A percentile compares a stretch with the other conserved stretches of the same genome.
These are phyloP conservation scores for Peromyscus nudipes DNA, from an alignment of 2,797 vertebrate genomes.

Conservation along the genomic window DNA sequence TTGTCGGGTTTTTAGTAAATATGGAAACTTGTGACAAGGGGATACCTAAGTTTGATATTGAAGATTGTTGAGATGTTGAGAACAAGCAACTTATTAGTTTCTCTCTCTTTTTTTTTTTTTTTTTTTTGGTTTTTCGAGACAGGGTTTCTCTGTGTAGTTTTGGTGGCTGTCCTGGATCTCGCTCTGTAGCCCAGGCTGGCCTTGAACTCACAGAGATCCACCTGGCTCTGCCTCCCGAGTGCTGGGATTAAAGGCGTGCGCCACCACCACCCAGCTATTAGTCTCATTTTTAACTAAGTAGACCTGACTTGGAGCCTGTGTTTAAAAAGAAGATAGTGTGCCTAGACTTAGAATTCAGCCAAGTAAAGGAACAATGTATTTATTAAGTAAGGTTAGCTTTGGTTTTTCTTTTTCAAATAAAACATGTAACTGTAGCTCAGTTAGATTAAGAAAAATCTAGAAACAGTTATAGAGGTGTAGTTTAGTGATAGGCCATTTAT, in stretches of 20 bases:
- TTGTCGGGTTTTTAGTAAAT: slow-evolving; percentile 65
- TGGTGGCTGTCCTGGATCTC: no score
- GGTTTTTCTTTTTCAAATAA: slow-evolving; percentile 1
- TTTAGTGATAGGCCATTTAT: not conserved
- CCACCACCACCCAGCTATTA: not conserved
- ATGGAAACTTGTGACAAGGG: slow-evolving; percentile 37
- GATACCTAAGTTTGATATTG: slow-evolving; percentile 48
- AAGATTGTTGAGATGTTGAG: slow-evolving; percentile 53
- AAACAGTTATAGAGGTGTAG: not conserved
- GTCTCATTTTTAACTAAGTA: slow-evolving; percentile 64
- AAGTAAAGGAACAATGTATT: slow-evolving; percentile 39
- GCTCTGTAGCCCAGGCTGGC: no score
- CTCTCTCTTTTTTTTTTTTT: no score
- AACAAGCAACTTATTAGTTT: slow-evolving; percentile 26
- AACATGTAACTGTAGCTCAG: slow-evolving; percentile 36
- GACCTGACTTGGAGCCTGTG: slow-evolving; percentile 59
- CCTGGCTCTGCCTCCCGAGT: no score
- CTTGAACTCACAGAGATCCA: no score
- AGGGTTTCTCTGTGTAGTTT: no score
- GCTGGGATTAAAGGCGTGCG: no score
- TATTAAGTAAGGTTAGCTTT: slow-evolving; percentile 68
- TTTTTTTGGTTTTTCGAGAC: no score
- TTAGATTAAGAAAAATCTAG: slow-evolving; percentile 21
- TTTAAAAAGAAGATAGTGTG: slow-evolving; percentile 61
- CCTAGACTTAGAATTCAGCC: slow-evolving; percentile 47